These are phyloP conservation scores for Drosophila merina DNA, from an alignment of 2,888 invertebrate species.

Conservation along the genomic window DNA sequence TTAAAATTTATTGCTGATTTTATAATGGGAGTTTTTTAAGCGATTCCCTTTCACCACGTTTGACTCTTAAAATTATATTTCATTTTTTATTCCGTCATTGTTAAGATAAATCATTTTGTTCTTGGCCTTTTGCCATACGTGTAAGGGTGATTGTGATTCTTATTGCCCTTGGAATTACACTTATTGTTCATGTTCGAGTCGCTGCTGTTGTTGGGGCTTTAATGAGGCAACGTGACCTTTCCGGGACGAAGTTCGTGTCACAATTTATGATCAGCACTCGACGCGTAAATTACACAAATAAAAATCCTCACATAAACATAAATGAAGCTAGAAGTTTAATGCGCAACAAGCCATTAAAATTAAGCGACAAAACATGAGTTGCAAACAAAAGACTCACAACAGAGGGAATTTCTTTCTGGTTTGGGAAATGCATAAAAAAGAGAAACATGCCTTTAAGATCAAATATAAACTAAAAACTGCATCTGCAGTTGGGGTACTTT, in stretches of 20 bases:
- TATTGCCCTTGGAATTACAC: constrained; percentile 45
- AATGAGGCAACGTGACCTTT: constrained; percentile 78
- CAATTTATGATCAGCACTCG: constrained; percentile 72
- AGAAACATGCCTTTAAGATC: constrained; percentile 20
- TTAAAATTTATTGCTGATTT: background rate
- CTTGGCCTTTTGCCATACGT: constrained; percentile 20
- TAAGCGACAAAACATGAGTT: constrained; percentile 78
- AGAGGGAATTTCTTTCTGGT: background rate
- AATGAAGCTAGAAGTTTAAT: constrained; percentile 64
- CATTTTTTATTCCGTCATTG: constrained; percentile 22
- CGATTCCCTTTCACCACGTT: background rate
- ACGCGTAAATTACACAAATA: constrained; percentile 72
- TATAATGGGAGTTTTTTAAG: background rate
- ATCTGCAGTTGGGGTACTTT: constrained; percentile 19
- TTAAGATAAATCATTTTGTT: constrained; percentile 32
- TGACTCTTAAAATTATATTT: background rate
- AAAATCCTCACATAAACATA: constrained; percentile 69
- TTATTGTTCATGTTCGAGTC: constrained; percentile 63
- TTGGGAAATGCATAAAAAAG: background rate
- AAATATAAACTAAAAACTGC: constrained; percentile 33
- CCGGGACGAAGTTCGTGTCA: constrained; percentile 24
- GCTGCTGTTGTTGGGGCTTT: constrained; percentile 59
- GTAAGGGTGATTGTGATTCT: constrained; percentile 15
- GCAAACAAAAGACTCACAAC: constrained; percentile 65
- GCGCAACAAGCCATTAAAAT: constrained; percentile 68